Base-by-base conservation (phyloP, 2,888 invertebrate species). In the Hipparchia semele region DNA sequence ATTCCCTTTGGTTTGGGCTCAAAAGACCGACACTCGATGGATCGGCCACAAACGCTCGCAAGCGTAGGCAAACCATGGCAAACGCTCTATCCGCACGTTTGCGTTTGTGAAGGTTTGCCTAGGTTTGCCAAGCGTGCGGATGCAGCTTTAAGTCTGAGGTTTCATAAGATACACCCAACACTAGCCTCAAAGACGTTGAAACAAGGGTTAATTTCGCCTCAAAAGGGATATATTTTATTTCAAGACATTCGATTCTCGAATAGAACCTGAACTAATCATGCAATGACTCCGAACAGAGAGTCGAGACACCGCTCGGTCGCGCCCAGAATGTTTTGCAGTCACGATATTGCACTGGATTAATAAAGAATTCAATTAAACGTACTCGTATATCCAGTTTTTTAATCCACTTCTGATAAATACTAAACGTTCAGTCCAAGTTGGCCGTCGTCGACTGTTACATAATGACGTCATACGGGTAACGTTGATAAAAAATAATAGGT, bases 191-290 rank as follows among this genome's bases (percentile, higher is more conserved):
- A 71, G 10, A 5, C 73, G 3, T 59, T 13, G 9, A 1, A 12
- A 23, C 73, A 74, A 65, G 70, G 69, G 45, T 60, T 33, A 72
- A 71, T 69, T 73, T 72, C 7, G 76, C 61, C 7, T 74, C 66
- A 12, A 61, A 13, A 46, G 60, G 64, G 51, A 8, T 51, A 46
- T 12, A 69, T 73, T 67, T 67, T 73, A 70, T 73, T 69, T 58
- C 59, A 73, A 80, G 75, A 78, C 73, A 74, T 76, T 75, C 74
- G 77, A 79, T 79, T 79, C 78, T 80, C 81, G 78, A 81, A 81
- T 81, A 82, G 80, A 82, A 81, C 81, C 82, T 79, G 82, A 83
- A 86, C 85, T 82, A 87, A 87, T 87, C 83, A 86, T 80, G 76
- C 77, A 77, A 77, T 73, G 73, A 73, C 65, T 75, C 60, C 56